These are phyloP conservation scores for Tangara arthus DNA, from an alignment of 2,797 vertebrate genomes.

Conservation along the genomic window DNA sequence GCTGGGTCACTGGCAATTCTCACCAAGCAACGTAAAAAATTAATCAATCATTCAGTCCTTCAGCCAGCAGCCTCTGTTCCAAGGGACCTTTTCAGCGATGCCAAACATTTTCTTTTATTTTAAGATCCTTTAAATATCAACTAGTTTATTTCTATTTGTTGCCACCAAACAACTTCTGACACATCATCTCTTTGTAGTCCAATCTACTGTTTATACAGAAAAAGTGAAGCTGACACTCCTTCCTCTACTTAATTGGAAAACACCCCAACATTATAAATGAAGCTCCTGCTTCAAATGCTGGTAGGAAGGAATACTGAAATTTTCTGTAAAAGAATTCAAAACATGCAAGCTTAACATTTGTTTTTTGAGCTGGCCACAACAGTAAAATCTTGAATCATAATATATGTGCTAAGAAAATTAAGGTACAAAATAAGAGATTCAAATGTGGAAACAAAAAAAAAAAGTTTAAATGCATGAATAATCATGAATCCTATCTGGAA, in stretches of 20 bases:
- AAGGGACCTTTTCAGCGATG: background rate
- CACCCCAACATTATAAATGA: background rate
- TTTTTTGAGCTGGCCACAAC: background rate
- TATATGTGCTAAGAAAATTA: background rate
- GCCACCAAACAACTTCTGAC: background rate
- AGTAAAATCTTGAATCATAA: background rate
- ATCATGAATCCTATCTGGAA: background rate
- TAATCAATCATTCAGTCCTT: background rate
- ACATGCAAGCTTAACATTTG: background rate
- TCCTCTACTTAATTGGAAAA: background rate
- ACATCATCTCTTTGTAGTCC: background rate
- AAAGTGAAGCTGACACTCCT: background rate
- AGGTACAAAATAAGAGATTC: background rate
- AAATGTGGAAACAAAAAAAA: background rate
- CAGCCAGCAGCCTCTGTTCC: background rate
- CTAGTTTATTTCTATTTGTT: background rate
- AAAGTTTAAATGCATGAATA: background rate
- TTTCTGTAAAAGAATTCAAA: background rate
- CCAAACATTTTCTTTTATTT: background rate
- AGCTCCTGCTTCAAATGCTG: background rate
- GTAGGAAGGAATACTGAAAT: background rate
- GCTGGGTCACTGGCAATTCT: background rate
- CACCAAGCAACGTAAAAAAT: background rate
- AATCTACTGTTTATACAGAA: background rate
- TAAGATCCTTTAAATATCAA: background rate